These are phyloP conservation scores for Agrotis clavis DNA, from an alignment of 2,888 invertebrate species.

Conservation along the genomic window DNA sequence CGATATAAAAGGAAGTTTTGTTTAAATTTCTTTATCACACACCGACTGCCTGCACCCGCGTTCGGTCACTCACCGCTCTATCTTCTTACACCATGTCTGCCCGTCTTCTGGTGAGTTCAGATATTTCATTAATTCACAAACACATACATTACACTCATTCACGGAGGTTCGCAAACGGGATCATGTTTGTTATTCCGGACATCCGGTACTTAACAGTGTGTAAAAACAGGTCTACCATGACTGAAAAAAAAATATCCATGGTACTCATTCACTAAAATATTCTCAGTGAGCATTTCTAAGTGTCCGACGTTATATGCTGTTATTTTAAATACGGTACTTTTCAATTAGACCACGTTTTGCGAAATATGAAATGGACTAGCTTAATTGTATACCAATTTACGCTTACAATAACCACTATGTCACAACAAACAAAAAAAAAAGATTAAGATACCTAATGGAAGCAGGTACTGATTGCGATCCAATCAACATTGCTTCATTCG, in stretches of 20 bases:
- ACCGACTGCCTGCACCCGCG: conserved; percentile 82
- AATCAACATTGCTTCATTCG: conserved; percentile 48
- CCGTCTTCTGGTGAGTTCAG: conserved; percentile 88
- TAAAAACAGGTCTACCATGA: not conserved
- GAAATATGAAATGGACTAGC: conserved; percentile 7
- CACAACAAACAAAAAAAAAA: conserved; percentile 36
- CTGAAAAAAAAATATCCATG: conserved; percentile 12
- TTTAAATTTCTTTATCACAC: conserved; percentile 90
- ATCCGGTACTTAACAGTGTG: conserved; percentile 19
- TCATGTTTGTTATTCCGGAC: conserved; percentile 28
- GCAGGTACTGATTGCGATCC: conserved; percentile 29
- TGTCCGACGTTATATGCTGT: not conserved
- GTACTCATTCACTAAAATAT: not conserved
- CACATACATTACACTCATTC: conserved; percentile 31
- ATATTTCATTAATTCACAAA: conserved; percentile 36
- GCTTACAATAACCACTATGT: conserved; percentile 15
- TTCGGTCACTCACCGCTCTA: conserved; percentile 78
- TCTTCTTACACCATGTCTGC: conserved; percentile 84
- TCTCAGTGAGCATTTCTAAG: not conserved
- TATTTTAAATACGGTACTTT: not conserved
- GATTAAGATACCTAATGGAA: conserved; percentile 24
- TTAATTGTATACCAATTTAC: conserved; percentile 24
- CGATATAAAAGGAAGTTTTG: conserved; percentile 90
- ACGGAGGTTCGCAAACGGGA: conserved; percentile 6
- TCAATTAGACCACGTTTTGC: conserved; percentile 15